Percentiles rank a stretch among this genome's conserved stretches.
Conservation (phyloP, 1,140 invertebrate genomes). For the Euura saliciscinereae region DNA sequence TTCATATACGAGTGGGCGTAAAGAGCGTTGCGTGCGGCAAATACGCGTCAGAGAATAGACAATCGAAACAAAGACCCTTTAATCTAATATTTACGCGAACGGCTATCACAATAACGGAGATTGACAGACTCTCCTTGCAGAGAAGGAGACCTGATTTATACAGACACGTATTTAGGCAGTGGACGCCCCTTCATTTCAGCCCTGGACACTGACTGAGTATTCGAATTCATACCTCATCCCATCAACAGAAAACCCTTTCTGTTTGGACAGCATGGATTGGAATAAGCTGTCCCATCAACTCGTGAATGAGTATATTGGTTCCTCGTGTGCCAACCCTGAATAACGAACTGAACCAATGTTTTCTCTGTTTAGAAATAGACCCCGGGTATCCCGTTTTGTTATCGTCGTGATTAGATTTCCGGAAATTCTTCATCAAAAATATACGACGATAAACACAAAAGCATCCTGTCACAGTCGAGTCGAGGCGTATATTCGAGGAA, state of each 20-base stretch:
- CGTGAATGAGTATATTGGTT: conserved; percentile 7
- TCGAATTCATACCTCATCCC: background rate
- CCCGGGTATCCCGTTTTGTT: no score
- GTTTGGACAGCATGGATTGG: conserved; percentile 4
- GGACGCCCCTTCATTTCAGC: conserved; percentile 2
- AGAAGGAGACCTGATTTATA: background rate
- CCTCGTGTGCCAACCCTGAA: background rate
- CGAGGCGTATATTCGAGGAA: no score
- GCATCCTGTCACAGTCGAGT: no score
- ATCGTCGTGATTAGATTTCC: no score
- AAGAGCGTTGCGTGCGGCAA: background rate
- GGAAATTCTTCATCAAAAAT: no score
- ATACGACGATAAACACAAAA: no score
- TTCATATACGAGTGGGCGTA: background rate
- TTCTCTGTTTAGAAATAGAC: background rate
- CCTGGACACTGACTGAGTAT: background rate
- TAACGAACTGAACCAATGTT: background rate
- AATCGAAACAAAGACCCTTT: conserved; percentile 3
- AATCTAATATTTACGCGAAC: conserved; percentile 7
- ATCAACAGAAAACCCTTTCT: background rate
- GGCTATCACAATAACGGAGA: conserved; percentile 4
- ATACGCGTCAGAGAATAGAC: background rate
- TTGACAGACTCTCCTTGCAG: conserved; percentile 1
- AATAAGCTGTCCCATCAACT: conserved; percentile 3
- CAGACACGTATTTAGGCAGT: background rate